Percentiles rank a stretch among this genome's conserved stretches.
Evolutionary conservation across 1,140 invertebrate genomes (phyloP).

Genomic region (Cecropterus lyciades): DNA sequence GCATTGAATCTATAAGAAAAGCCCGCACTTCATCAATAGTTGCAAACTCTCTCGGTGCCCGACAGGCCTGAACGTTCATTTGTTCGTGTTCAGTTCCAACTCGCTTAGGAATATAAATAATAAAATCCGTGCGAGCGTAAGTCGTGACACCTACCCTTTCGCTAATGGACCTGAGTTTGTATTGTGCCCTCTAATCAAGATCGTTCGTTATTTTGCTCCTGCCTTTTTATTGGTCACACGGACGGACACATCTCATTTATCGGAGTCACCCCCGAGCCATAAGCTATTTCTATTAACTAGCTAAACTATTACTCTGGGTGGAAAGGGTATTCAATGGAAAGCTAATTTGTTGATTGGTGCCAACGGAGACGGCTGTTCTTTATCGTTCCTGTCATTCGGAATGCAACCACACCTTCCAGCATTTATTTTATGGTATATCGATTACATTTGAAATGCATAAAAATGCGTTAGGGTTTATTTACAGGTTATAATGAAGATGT

Average conservation of each 20-base stretch:
- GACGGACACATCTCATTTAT: slow-evolving; percentile 64
- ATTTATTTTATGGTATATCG: slow-evolving; percentile 1
- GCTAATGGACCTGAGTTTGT: slow-evolving; percentile 75
- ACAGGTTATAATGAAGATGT: too few relatives aligned
- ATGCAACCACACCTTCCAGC: neutral
- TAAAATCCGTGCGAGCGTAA: slow-evolving; percentile 60
- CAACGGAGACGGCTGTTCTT: neutral
- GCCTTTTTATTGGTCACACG: slow-evolving; percentile 67
- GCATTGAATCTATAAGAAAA: slow-evolving; percentile 38
- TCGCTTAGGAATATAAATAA: slow-evolving; percentile 65
- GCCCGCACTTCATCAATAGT: slow-evolving; percentile 36
- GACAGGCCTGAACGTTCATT: slow-evolving; percentile 64
- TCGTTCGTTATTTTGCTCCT: slow-evolving; percentile 58
- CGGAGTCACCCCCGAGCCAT: slow-evolving; percentile 29
- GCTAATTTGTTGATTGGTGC: slow-evolving; percentile 26
- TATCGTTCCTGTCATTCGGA: slow-evolving; percentile 1
- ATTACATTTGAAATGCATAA: neutral
- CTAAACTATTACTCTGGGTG: slow-evolving; percentile 6
- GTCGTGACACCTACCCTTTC: slow-evolving; percentile 77
- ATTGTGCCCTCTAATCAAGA: slow-evolving; percentile 73
- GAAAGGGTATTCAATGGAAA: slow-evolving; percentile 24
- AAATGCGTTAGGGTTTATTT: neutral
- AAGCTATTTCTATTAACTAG: slow-evolving; percentile 33
- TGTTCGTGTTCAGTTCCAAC: slow-evolving; percentile 56
- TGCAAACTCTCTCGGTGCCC: slow-evolving; percentile 42